Conservation (phyloP, 2,797 vertebrate genomes). For the Paguma larvata region DNA sequence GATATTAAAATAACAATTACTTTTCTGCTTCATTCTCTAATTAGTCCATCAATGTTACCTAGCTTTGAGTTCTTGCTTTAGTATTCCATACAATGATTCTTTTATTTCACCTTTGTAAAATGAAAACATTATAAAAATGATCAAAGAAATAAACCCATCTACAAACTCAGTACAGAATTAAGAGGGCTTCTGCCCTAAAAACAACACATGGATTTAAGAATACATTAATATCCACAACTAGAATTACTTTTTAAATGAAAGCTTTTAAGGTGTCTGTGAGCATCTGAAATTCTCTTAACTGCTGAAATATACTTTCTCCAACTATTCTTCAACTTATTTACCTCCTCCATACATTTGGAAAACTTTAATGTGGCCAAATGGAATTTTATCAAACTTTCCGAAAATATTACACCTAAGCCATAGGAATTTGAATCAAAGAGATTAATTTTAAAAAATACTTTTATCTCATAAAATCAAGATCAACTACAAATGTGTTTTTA, state of each 20-base stretch:
- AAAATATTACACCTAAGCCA: constrained; percentile 37
- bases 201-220: background rate
- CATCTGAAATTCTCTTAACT: constrained; percentile 31
- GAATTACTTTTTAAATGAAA: constrained; percentile 36
- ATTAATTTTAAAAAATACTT: constrained; percentile 62
- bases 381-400: constrained; percentile 64
- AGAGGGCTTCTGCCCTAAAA: background rate
- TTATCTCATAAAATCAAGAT: constrained; percentile 50
- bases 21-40: background rate
- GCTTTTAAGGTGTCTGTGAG: background rate
- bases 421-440: constrained; percentile 62
- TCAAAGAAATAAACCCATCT: background rate
- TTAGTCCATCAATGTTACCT: background rate
- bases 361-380: constrained; percentile 58
- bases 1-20: background rate
- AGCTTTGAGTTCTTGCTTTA: background rate
- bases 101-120: background rate
- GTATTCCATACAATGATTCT: background rate
- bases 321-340: background rate
- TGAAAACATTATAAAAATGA: constrained; percentile 1
- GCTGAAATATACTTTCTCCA: background rate
- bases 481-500: constrained; percentile 23
- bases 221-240: background rate
- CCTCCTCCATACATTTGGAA: constrained; percentile 9
- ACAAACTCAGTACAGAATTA: background rate